phyloP scores from a whole-genome alignment of 2,888 invertebrate species.

The Bhutanitis thaidina region DNA sequence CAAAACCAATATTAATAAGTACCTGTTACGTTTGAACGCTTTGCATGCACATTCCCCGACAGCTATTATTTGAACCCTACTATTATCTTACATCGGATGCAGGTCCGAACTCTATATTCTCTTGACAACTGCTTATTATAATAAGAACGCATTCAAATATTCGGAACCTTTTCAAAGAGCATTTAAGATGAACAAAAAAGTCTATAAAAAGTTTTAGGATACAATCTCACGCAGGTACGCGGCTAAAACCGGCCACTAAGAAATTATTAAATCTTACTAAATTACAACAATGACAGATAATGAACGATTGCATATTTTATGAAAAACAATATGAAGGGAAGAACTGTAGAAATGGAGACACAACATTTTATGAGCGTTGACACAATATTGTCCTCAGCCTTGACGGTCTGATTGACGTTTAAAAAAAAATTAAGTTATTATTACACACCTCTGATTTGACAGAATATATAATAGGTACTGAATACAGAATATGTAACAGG shows the following conservation, averaged over 20 bases:
- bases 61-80: background rate
- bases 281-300: background rate
- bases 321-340: no score
- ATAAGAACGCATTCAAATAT: constrained; percentile 5
- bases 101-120: background rate
- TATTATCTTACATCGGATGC: constrained; percentile 4
- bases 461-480: no score
- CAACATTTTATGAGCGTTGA: no score
- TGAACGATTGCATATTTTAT: background rate
- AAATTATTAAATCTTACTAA: background rate
- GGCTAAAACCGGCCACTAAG: background rate
- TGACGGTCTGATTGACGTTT: no score
- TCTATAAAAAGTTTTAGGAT: background rate
- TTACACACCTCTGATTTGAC: no score
- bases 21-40: no score
- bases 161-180: constrained; percentile 8
- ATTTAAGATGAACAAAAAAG: constrained; percentile 7
- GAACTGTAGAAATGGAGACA: no score
- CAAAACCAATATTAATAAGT: no score
- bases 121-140: constrained; percentile 17
- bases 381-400: no score
- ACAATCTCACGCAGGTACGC: constrained; percentile 12
- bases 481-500: no score
- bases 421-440: no score
- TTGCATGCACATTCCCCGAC: background rate